A percentile compares a stretch with the other conserved stretches of the same genome.
Conservation (phyloP, 1,140 invertebrate genomes). For the Halesus radiatus region DNA sequence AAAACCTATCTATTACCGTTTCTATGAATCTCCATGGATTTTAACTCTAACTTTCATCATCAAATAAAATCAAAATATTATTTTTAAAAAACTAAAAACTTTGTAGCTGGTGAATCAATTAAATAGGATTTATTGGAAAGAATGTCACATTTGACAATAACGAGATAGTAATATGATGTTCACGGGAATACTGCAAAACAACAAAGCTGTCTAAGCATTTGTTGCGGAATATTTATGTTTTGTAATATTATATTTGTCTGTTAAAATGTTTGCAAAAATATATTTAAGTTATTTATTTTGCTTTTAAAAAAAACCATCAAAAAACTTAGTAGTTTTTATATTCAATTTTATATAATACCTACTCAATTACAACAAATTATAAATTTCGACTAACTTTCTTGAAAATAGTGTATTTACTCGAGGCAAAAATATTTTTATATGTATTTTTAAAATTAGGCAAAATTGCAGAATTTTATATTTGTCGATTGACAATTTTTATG, state of each 20-base stretch:
- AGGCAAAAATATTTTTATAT: slow-evolving; percentile 27
- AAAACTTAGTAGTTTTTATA: slow-evolving; percentile 11
- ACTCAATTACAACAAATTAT: background rate
- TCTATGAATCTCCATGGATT: too few relatives aligned
- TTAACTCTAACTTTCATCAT: too few relatives aligned
- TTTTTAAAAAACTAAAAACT: too few relatives aligned
- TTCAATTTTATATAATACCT: slow-evolving; percentile 7
- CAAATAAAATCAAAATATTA: too few relatives aligned
- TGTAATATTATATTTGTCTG: background rate
- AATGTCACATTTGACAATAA: slow-evolving; percentile 13
- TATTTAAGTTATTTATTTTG: background rate
- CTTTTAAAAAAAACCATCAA: background rate
- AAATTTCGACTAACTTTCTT: background rate
- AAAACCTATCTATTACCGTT: too few relatives aligned
- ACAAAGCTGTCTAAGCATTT: background rate
- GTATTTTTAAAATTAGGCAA: slow-evolving; percentile 10
- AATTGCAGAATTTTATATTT: background rate
- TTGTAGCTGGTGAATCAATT: too few relatives aligned
- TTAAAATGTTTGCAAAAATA: background rate
- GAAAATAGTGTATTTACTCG: background rate
- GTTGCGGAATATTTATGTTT: background rate
- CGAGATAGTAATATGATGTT: background rate
- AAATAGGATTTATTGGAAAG: background rate
- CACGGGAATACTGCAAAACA: background rate
- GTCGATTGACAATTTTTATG: background rate